phyloP scores from a whole-genome alignment of 2,113 vertebrate genomes.

The Ciconia stormi region DNA sequence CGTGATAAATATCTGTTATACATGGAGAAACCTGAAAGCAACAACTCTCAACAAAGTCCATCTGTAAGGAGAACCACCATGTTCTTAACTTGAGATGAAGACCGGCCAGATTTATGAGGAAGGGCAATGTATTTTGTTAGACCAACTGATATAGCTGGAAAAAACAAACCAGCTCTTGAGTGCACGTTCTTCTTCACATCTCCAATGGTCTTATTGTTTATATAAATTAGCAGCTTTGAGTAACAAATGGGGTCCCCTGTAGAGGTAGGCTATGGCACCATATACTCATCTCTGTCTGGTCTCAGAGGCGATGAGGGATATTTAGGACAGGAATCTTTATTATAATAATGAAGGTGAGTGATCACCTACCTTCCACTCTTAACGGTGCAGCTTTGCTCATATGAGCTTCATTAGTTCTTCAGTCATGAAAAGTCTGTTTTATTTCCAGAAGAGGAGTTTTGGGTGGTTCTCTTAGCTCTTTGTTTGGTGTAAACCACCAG shows the following conservation, averaged over 20 bases:
- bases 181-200: accelerated
- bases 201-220: not conserved
- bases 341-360: not conserved
- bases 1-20: not conserved
- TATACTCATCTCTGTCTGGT: not conserved
- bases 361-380: not conserved
- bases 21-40: not conserved
- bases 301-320: not conserved
- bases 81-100: not conserved
- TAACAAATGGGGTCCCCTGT: not conserved
- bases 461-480: not conserved
- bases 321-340: not conserved
- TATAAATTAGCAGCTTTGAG: not conserved
- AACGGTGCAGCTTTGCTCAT: accelerated
- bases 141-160: not conserved
- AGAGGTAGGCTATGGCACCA: not conserved
- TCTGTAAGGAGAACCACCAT: not conserved
- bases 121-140: not conserved
- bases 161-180: not conserved
- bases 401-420: not conserved
- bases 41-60: not conserved
- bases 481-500: not conserved
- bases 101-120: not conserved
- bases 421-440: not conserved
- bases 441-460: not conserved